These are phyloP conservation scores for Parasteatoda tepidariorum DNA, from an alignment of 1,140 invertebrate genomes.

Conservation along the genomic window DNA sequence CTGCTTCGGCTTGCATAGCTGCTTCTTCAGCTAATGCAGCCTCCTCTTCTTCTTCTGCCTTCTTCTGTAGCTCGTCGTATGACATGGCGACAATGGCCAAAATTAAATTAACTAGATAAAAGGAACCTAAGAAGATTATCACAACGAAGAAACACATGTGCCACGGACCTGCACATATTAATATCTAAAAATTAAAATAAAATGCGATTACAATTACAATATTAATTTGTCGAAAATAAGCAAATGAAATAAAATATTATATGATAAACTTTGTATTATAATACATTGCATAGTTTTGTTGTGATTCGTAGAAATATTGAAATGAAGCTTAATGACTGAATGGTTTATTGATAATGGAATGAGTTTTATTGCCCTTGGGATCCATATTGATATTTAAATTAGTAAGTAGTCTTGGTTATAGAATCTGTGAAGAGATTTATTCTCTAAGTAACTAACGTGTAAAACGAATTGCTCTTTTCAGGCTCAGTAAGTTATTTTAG, in stretches of 20 bases:
- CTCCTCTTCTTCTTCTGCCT: constrained; percentile 93
- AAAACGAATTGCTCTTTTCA: too few relatives aligned
- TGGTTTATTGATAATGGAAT: too few relatives aligned
- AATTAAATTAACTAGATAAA: constrained; percentile 98
- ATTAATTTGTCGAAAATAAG: not conserved
- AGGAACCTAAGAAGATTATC: constrained; percentile 98
- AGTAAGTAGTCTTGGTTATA: too few relatives aligned
- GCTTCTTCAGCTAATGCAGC: constrained; percentile 70
- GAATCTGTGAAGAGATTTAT: too few relatives aligned
- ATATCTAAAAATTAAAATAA: constrained; percentile 73
- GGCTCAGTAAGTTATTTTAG: too few relatives aligned
- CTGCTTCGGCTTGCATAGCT: constrained; percentile 71
- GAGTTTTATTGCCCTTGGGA: too few relatives aligned
- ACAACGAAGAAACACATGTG: constrained; percentile 98
- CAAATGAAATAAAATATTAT: not conserved
- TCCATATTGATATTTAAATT: too few relatives aligned
- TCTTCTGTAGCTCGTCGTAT: constrained; percentile 98
- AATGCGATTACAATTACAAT: not conserved
- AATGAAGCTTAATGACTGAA: too few relatives aligned
- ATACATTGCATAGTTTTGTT: too few relatives aligned
- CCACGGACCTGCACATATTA: constrained; percentile 94
- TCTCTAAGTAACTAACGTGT: too few relatives aligned
- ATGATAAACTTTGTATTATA: too few relatives aligned
- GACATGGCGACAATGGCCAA: constrained; percentile 99
- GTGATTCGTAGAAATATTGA: too few relatives aligned